These are phyloP conservation scores for Listronotus bonariensis DNA, from an alignment of 1,140 invertebrate species.

Conservation along the genomic window DNA sequence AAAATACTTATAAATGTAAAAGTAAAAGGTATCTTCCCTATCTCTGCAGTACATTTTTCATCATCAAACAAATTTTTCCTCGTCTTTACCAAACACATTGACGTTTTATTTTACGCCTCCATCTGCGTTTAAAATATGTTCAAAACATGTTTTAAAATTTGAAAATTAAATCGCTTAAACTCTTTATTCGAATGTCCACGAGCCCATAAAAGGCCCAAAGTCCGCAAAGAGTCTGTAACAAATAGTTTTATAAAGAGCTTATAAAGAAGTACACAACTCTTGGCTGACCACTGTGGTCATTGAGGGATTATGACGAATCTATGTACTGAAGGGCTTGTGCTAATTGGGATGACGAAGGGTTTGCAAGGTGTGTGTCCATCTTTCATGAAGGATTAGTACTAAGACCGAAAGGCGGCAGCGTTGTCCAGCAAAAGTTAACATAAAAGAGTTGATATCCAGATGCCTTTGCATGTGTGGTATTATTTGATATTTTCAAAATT, in stretches of 20 bases:
- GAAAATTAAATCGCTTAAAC: slow-evolving; percentile 23
- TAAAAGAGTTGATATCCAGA: slow-evolving; percentile 24
- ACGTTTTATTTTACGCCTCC: background rate
- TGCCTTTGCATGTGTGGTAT: slow-evolving; percentile 18
- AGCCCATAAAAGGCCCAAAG: slow-evolving; percentile 20
- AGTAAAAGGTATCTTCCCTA: too few species aligned
- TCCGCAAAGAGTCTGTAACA: slow-evolving; percentile 26
- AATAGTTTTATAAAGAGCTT: slow-evolving; percentile 35
- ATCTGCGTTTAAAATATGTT: slow-evolving; percentile 14
- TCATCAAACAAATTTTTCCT: too few species aligned
- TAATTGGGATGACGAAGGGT: slow-evolving; percentile 36
- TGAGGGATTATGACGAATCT: slow-evolving; percentile 34
- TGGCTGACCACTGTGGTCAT: slow-evolving; percentile 32
- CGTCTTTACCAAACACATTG: too few species aligned
- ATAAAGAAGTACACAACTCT: slow-evolving; percentile 27
- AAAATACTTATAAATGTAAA: too few species aligned
- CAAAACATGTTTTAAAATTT: slow-evolving; percentile 4
- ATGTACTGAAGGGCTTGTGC: slow-evolving; percentile 30
- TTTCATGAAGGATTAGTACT: slow-evolving; percentile 30
- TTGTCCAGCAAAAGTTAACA: background rate
- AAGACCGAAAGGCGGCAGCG: slow-evolving; percentile 10
- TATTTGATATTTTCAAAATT: background rate
- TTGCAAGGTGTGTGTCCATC: slow-evolving; percentile 36
- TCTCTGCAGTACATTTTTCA: too few species aligned
- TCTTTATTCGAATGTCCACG: slow-evolving; percentile 29